These are phyloP conservation scores for Parnassius apollo DNA, from an alignment of 2,888 invertebrate species.

Conservation along the genomic window DNA sequence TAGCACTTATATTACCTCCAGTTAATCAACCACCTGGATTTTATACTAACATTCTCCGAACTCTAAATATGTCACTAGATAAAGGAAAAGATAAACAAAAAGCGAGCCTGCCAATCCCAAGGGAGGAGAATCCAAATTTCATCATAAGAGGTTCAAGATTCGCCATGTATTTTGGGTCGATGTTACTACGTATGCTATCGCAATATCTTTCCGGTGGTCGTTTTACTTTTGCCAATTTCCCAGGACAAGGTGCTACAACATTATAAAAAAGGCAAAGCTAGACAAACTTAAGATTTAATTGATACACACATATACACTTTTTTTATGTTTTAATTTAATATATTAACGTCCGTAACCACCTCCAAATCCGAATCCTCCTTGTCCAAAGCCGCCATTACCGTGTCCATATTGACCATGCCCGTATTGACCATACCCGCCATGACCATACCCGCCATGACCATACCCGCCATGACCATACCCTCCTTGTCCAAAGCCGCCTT, in stretches of 20 bases:
- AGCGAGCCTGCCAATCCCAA: not conserved
- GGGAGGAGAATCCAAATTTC: conserved; percentile 33
- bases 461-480: conserved; percentile 27
- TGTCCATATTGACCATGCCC: conserved; percentile 33
- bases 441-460: conserved; percentile 29
- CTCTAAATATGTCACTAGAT: conserved; percentile 9
- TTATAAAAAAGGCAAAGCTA: conserved; percentile 11
- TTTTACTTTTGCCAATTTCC: conserved; percentile 9
- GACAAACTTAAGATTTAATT: conserved; percentile 8
- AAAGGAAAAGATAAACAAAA: conserved; percentile 9
- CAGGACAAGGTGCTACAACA: conserved; percentile 6
- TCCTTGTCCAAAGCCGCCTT: conserved; percentile 10
- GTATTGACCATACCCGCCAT: conserved; percentile 28
- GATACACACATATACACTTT: not conserved
- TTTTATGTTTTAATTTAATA: not conserved
- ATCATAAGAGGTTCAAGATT: conserved; percentile 47
- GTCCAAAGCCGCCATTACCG: conserved; percentile 32
- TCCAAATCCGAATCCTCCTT: conserved; percentile 24
- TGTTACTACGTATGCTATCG: conserved; percentile 55
- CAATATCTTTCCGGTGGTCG: conserved; percentile 53
- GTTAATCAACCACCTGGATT: conserved; percentile 11
- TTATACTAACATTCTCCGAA: conserved; percentile 22
- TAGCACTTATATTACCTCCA: not conserved
- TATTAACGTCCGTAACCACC: conserved; percentile 19
- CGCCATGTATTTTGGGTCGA: conserved; percentile 58